phyloP scores from a whole-genome alignment of 2,797 vertebrate species.

The Rhinichthys osculus region DNA sequence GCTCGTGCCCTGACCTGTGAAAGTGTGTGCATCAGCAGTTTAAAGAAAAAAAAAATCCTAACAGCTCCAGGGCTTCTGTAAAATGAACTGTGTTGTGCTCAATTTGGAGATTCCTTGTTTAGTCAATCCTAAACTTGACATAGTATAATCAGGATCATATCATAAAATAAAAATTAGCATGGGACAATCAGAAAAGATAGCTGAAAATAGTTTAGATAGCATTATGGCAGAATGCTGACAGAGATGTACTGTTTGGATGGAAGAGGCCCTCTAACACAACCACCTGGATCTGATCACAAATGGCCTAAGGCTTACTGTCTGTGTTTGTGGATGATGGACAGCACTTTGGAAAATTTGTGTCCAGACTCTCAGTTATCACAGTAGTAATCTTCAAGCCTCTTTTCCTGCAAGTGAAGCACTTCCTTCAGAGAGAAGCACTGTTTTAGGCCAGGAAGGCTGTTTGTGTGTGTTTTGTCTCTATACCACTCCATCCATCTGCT shows the following conservation, averaged over 20 bases:
- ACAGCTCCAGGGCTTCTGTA: background rate
- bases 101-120: background rate
- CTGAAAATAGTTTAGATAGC: background rate
- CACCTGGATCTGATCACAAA: constrained; percentile 35
- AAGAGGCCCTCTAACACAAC: background rate
- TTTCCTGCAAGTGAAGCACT: constrained; percentile 41
- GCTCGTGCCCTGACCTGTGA: background rate
- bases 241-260: constrained; percentile 27
- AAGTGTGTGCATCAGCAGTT: constrained; percentile 1
- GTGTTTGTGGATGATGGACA: constrained; percentile 7
- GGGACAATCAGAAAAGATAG: background rate
- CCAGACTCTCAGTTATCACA: constrained; percentile 28
- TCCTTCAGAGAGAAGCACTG: constrained; percentile 15
- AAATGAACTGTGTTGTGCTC: background rate
- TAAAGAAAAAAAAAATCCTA: too few relatives aligned
- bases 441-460: constrained; percentile 10
- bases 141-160: background rate
- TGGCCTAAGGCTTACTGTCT: constrained; percentile 1
- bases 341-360: constrained; percentile 10
- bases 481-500: constrained; percentile 46
- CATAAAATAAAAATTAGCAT: background rate
- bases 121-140: background rate
- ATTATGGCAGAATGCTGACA: constrained; percentile 1
- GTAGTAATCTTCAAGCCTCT: constrained; percentile 36
- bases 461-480: constrained; percentile 31